Evolutionary conservation across 2,888 invertebrate species (phyloP), one percentile per base, ranked within the genome.

Genomic region (Scaptomyza polygonia): DNA sequence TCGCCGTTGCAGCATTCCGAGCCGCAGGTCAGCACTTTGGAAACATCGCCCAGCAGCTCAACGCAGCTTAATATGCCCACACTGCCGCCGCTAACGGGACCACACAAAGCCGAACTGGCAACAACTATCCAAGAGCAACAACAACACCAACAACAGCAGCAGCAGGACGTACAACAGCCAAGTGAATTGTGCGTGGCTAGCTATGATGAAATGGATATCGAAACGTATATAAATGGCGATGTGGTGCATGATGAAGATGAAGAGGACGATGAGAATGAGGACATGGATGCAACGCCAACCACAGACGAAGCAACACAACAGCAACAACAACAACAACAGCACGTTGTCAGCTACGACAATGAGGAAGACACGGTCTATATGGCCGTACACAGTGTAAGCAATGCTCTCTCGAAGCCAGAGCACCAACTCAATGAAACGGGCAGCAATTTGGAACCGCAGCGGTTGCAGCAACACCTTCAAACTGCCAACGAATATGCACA

Each of bases 181-280:
- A 76, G 55, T 27, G 84, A 77, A 12, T 49, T 84, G n/a, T 86
- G 86, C 43, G 84, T 84, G 34, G 69, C 80, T 14, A 68, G 71
- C 39, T 90, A 90, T 52, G 89, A 90, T 57, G 90, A 90, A 51
- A 90, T 90, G 89, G 89, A 90, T 48, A 89, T 90, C 36, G 89
- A 89, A 42, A 88, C 87, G 57, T 90, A 89, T 40, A 90, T 90
- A 27, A 90, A 89, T 36, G 89, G 90, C 4, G 86, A 89, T 74
- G 83, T 76, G 12, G 64, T 71, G n/a, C 79, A 79, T 6, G 72
- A 73, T 16, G 84, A 74, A 4, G 88, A 82, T 44, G 77, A 74
- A 2, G 69, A 61, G 2, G 64, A 70, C 9, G 79, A 77, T 36
- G 36, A 36, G 1, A 77, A 74, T 32, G 86, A 76, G 9, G 84